These are phyloP conservation scores for Nylanderia fulva DNA, from an alignment of 1,140 invertebrate genomes.

Conservation along the genomic window DNA sequence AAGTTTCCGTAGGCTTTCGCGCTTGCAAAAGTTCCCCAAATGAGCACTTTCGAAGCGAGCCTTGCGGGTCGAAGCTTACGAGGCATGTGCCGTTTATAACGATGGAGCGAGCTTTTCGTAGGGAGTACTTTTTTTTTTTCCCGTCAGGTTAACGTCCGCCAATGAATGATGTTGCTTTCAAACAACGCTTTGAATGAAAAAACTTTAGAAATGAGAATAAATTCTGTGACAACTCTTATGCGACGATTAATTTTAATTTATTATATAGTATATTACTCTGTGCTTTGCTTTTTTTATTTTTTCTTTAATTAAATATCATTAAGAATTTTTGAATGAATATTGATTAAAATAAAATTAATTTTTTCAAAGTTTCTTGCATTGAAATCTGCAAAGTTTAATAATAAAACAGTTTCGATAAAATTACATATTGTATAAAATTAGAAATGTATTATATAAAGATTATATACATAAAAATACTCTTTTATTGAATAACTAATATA, in stretches of 20 bases:
- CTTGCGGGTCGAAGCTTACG: slow-evolving; percentile 26
- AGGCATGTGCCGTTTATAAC: slow-evolving; percentile 10
- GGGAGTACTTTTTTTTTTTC: slow-evolving; percentile 11
- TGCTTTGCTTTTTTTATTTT: not conserved
- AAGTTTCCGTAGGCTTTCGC: slow-evolving; percentile 56
- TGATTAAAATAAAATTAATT: not conserved
- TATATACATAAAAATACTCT: not conserved
- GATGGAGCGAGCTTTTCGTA: slow-evolving; percentile 32
- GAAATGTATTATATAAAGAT: not conserved
- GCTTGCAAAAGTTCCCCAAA: slow-evolving; percentile 41
- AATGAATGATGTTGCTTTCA: not conserved
- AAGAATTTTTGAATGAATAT: not conserved
- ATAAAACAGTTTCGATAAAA: not conserved
- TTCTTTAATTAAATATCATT: not conserved
- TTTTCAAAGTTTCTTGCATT: not conserved
- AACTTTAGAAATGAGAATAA: not conserved
- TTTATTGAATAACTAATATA: not conserved
- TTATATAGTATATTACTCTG: not conserved
- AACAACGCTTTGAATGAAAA: slow-evolving; percentile 5
- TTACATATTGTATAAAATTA: too few relatives aligned
- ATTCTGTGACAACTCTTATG: not conserved
- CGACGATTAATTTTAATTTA: not conserved
- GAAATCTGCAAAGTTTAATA: slow-evolving; percentile 17
- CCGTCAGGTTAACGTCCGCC: slow-evolving; percentile 5
- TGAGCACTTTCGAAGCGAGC: slow-evolving; percentile 26